Conservation (phyloP, 1,140 invertebrate genomes). For the Sesamia nonagrioides region DNA sequence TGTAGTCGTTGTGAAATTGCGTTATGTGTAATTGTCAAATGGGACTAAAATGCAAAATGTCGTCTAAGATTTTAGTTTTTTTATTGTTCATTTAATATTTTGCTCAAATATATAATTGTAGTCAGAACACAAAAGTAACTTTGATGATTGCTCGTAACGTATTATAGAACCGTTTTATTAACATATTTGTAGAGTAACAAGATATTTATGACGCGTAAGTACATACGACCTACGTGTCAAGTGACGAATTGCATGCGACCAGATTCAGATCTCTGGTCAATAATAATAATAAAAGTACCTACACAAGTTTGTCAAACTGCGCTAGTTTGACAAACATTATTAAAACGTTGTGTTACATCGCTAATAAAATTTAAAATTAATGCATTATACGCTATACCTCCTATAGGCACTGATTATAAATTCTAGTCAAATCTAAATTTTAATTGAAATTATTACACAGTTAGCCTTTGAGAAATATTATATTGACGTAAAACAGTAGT, state of each 20-base stretch:
- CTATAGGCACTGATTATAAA: slow-evolving; percentile 76
- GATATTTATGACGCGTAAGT: slow-evolving; percentile 4
- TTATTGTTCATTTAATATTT: slow-evolving; percentile 38
- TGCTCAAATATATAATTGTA: slow-evolving; percentile 50
- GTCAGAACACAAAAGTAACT: neutral
- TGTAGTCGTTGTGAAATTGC: slow-evolving; percentile 37
- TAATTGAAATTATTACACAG: slow-evolving; percentile 65
- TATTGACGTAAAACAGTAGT: slow-evolving; percentile 50
- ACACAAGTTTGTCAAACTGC: slow-evolving; percentile 25
- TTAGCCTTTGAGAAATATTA: slow-evolving; percentile 59
- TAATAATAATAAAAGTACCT: slow-evolving; percentile 2
- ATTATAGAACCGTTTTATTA: slow-evolving; percentile 27
- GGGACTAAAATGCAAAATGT: slow-evolving; percentile 1
- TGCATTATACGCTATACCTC: slow-evolving; percentile 56
- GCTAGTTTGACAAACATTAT: slow-evolving; percentile 13
- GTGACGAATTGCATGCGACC: slow-evolving; percentile 6
- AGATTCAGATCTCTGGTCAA: slow-evolving; percentile 3
- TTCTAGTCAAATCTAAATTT: slow-evolving; percentile 84
- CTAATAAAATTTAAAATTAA: slow-evolving; percentile 37
- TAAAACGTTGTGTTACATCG: slow-evolving; percentile 35
- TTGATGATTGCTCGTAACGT: slow-evolving; percentile 37
- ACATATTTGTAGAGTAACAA: slow-evolving; percentile 27
- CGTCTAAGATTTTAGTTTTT: slow-evolving; percentile 15
- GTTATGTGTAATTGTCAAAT: slow-evolving; percentile 43
- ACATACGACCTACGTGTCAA: neutral